Evolutionary conservation across 2,113 vertebrate species (phyloP).

Genomic region (Hypanus sabinus): DNA sequence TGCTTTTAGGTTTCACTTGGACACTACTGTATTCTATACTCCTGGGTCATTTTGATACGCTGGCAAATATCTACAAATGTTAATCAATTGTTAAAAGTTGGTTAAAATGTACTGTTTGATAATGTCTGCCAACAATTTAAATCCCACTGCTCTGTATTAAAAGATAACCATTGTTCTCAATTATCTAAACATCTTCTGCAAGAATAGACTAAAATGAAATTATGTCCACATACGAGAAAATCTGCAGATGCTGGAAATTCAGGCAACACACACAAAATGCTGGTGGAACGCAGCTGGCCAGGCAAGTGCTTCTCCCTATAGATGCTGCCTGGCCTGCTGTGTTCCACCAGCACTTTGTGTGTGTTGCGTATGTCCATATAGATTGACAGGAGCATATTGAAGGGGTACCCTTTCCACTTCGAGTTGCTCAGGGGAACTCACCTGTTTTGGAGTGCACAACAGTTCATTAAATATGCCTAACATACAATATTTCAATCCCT

Average conservation of each 20-base stretch:
- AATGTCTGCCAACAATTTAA: neutral
- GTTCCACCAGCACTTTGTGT: too few relatives aligned
- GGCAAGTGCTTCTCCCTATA: too few relatives aligned
- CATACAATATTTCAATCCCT: neutral
- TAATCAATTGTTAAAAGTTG: neutral
- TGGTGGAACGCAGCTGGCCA: too few relatives aligned
- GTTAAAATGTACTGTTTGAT: too few relatives aligned
- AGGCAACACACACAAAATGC: too few relatives aligned
- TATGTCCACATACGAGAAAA: neutral
- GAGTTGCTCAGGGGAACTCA: too few relatives aligned
- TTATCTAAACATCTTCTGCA: neutral
- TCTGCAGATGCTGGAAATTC: too few relatives aligned
- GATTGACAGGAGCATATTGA: neutral
- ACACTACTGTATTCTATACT: too few relatives aligned
- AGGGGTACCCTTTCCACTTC: neutral
- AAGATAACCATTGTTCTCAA: neutral
- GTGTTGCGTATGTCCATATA: neutral
- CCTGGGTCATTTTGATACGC: neutral
- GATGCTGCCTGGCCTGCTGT: too few relatives aligned
- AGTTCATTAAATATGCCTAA: neutral
- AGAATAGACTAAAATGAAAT: neutral
- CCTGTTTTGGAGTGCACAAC: neutral
- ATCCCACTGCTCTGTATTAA: neutral
- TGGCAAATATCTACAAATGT: neutral
- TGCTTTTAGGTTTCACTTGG: too few relatives aligned